Percentiles rank a stretch among this genome's conserved stretches.
Evolutionary conservation across 1,140 invertebrate genomes (phyloP).

Genomic region (Helicoverpa armigera): DNA sequence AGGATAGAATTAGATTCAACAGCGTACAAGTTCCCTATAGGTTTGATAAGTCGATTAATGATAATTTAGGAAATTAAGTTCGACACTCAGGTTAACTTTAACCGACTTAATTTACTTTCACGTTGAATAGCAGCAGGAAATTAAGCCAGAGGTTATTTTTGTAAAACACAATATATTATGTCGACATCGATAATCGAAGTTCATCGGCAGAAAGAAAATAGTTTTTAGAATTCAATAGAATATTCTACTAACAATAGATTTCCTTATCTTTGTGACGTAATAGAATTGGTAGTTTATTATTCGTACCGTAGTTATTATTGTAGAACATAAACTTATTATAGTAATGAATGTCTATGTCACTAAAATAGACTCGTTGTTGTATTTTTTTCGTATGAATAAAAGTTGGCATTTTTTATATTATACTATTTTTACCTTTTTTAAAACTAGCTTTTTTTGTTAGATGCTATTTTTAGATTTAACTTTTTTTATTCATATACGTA

Average conservation of each 20-base stretch:
- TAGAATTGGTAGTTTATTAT: neutral
- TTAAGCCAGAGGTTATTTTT: neutral
- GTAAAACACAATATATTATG: neutral
- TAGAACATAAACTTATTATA: too few relatives aligned
- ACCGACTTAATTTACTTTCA: slow-evolving; percentile 4
- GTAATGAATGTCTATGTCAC: too few relatives aligned
- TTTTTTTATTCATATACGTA: too few relatives aligned
- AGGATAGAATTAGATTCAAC: too few relatives aligned
- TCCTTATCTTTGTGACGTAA: neutral
- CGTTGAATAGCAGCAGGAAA: slow-evolving; percentile 38
- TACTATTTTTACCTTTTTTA: too few relatives aligned
- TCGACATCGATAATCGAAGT: neutral
- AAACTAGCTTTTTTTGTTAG: too few relatives aligned
- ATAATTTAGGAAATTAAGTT: neutral
- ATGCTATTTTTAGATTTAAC: too few relatives aligned
- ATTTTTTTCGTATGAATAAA: too few relatives aligned
- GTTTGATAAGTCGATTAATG: too few relatives aligned
- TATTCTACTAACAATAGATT: neutral
- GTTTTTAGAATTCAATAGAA: neutral
- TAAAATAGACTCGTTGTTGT: too few relatives aligned
- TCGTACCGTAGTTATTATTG: too few relatives aligned
- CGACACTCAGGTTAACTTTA: neutral
- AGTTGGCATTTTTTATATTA: neutral
- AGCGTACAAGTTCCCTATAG: too few relatives aligned
- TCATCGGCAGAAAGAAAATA: neutral